Evolutionary conservation across 2,797 vertebrate species (phyloP).

Genomic region (Thamnophis elegans): DNA sequence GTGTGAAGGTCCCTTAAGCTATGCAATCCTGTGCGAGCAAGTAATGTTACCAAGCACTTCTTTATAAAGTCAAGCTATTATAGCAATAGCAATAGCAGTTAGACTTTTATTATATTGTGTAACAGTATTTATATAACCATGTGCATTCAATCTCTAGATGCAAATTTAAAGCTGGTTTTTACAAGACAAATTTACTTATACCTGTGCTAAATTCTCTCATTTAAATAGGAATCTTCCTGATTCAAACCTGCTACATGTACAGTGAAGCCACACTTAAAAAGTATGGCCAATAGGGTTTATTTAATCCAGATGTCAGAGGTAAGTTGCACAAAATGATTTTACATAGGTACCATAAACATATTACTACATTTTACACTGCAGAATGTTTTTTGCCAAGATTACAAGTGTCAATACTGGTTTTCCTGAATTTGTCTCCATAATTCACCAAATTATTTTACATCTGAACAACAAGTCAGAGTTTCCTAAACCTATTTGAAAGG

Average conservation of each 20-base stretch:
- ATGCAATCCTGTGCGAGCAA: neutral
- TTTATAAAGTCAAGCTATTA: slow-evolving; percentile 37
- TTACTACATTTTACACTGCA: slow-evolving; percentile 17
- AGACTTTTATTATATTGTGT: too few relatives aligned
- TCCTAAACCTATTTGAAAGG: neutral
- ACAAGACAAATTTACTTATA: neutral
- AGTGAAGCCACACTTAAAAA: slow-evolving; percentile 5
- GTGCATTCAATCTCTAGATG: slow-evolving; percentile 7
- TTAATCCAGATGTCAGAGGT: slow-evolving; percentile 33
- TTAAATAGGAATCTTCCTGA: neutral
- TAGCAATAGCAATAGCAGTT: too few relatives aligned
- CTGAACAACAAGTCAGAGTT: neutral
- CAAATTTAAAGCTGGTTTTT: neutral
- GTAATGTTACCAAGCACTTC: slow-evolving; percentile 2
- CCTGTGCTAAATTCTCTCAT: neutral
- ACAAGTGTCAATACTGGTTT: neutral
- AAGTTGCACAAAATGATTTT: slow-evolving; percentile 34
- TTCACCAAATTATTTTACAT: neutral
- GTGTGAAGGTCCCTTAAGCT: neutral
- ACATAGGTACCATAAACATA: slow-evolving; percentile 23
- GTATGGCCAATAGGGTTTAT: slow-evolving; percentile 5
- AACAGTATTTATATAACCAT: neutral
- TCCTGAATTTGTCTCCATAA: neutral
- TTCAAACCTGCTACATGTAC: neutral
- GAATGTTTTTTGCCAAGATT: slow-evolving; percentile 38